Conservation (phyloP, 2,797 vertebrate genomes). For the Danio choprae region DNA sequence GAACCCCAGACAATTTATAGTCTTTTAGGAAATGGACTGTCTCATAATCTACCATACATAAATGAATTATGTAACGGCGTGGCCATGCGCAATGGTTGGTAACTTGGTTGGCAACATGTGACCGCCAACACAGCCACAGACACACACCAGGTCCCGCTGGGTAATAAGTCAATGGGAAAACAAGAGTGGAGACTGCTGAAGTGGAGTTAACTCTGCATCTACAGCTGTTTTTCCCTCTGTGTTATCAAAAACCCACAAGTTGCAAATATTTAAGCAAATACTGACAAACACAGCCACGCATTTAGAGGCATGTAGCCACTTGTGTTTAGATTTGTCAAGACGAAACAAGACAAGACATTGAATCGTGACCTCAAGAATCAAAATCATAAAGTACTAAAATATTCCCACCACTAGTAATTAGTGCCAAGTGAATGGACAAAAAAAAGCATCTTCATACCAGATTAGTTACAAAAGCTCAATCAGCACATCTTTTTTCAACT, state of each 20-base stretch:
- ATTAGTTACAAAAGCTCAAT: too few relatives aligned
- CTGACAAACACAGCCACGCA: conserved; percentile 1
- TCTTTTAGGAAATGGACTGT: conserved; percentile 18
- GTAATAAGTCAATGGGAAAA: conserved; percentile 70
- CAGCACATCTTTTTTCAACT: too few relatives aligned
- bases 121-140: conserved; percentile 29
- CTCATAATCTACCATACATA: conserved; percentile 50
- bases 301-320: background rate
- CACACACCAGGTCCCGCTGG: conserved; percentile 49
- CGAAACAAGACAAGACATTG: too few relatives aligned
- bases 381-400: too few relatives aligned
- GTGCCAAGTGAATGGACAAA: too few relatives aligned
- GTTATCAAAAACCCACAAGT: conserved; percentile 33
- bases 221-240: conserved; percentile 70
- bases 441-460: too few relatives aligned
- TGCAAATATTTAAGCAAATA: conserved; percentile 10
- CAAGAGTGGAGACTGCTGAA: conserved; percentile 71
- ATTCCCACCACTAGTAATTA: too few relatives aligned
- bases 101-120: conserved; percentile 45
- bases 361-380: too few relatives aligned
- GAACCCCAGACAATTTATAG: background rate
- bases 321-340: too few relatives aligned
- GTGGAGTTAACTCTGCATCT: conserved; percentile 74
- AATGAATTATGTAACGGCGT: conserved; percentile 63
- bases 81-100: conserved; percentile 46